Conservation (phyloP, 2,113 vertebrate species). For the Elephantulus edwardii region DNA sequence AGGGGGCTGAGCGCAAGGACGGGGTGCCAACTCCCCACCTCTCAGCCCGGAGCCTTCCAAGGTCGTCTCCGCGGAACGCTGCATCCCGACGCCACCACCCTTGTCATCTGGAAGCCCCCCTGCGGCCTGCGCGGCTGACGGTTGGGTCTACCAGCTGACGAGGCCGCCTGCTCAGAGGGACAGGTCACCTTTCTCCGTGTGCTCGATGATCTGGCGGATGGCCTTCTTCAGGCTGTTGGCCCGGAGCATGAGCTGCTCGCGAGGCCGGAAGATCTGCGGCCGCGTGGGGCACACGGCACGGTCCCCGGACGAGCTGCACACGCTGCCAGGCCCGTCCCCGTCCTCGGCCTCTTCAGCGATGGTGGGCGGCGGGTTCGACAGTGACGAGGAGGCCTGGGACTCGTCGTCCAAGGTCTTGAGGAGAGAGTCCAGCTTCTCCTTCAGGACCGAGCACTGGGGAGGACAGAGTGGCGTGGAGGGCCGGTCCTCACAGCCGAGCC, state of each 20-base stretch:
- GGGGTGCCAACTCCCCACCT: background rate
- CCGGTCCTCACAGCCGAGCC: fast-evolving
- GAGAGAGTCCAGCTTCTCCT: slow-evolving; percentile 96
- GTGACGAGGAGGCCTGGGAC: slow-evolving; percentile 90
- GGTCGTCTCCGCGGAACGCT: no score
- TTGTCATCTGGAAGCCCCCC: no score
- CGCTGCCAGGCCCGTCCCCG: slow-evolving; percentile 80
- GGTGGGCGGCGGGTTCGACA: slow-evolving; percentile 91
- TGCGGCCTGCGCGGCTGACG: background rate
- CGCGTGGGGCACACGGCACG: slow-evolving; percentile 83
- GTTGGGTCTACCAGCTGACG: background rate
- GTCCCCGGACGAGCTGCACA: slow-evolving; percentile 74
- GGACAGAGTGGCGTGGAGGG: slow-evolving; percentile 81
- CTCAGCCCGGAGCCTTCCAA: background rate
- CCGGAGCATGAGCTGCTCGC: slow-evolving; percentile 97
- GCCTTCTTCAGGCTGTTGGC: slow-evolving; percentile 99
- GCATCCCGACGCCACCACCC: no score
- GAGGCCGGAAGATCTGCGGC: slow-evolving; percentile 91
- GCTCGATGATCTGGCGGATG: slow-evolving; percentile 97
- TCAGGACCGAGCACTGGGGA: slow-evolving; percentile 92
- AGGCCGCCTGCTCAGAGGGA: no score
- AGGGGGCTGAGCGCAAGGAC: fast-evolving
- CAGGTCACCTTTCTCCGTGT: slow-evolving; percentile 93
- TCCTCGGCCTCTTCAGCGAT: slow-evolving; percentile 94
- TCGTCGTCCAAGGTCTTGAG: slow-evolving; percentile 95